A percentile compares a stretch with the other conserved stretches of the same genome.
These are phyloP conservation scores for Melanotaenia pygmaea DNA, from an alignment of 2,797 vertebrate genomes.

Conservation along the genomic window DNA sequence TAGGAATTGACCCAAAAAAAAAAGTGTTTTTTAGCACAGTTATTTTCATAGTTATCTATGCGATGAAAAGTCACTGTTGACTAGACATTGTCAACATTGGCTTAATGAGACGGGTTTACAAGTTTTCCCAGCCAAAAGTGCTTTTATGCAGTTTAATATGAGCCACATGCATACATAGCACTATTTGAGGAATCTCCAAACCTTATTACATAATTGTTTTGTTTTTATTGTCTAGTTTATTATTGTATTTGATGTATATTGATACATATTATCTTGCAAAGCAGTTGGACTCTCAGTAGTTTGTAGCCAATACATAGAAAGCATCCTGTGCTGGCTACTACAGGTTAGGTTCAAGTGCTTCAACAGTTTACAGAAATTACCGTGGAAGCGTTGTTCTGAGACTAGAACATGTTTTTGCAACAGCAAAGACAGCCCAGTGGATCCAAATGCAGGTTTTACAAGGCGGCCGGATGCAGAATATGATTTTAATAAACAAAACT, in stretches of 20 bases:
- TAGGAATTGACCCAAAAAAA: constrained; percentile 16
- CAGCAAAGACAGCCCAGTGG: background rate
- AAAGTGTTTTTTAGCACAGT: constrained; percentile 52
- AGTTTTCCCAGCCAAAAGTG: constrained; percentile 48
- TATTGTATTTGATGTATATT: background rate
- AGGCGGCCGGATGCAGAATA: no score
- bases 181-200: constrained; percentile 39
- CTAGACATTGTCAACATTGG: constrained; percentile 55
- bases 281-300: background rate
- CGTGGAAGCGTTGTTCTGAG: background rate
- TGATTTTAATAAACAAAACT: no score
- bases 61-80: constrained; percentile 61
- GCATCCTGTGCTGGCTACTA: background rate
- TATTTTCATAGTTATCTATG: constrained; percentile 54
- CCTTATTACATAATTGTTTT: constrained; percentile 9
- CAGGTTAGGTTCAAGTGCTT: background rate
- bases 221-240: background rate
- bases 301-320: background rate
- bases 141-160: constrained; percentile 53
- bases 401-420: background rate
- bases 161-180: constrained; percentile 28
- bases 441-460: no score
- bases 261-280: background rate
- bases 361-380: background rate
- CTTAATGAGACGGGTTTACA: constrained; percentile 63